Conservation (phyloP, 2,888 invertebrate genomes). For the Anarsia innoxiella region DNA sequence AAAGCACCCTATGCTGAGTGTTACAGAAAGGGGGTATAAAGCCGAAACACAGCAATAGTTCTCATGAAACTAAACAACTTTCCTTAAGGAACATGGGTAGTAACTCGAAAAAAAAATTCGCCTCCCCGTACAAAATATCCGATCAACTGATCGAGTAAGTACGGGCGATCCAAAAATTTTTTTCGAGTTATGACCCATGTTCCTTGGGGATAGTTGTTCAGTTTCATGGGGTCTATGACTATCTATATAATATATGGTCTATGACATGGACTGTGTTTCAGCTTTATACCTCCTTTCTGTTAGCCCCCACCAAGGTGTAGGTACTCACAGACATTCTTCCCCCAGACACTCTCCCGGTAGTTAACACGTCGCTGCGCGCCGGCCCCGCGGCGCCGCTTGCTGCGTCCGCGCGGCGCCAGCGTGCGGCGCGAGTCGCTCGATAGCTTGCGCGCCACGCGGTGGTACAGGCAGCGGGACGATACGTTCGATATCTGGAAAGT, state of each 20-base stretch:
- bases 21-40: no score
- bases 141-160: no score
- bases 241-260: background rate
- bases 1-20: no score
- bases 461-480: conserved; percentile 62
- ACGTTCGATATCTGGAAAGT: conserved; percentile 59
- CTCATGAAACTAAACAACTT: no score
- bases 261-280: background rate
- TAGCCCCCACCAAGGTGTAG: background rate
- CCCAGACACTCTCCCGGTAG: conserved; percentile 63
- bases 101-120: no score
- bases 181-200: no score
- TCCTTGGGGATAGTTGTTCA: no score
- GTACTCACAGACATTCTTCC: conserved; percentile 31
- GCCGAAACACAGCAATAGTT: no score
- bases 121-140: no score
- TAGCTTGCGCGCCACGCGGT: conserved; percentile 42
- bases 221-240: no score
- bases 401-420: conserved; percentile 29
- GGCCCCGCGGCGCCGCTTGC: conserved; percentile 32
- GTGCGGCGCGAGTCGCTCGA: conserved; percentile 46
- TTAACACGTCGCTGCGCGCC: conserved; percentile 55
- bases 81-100: no score
- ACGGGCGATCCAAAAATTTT: no score
- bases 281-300: background rate